Evolutionary conservation across 1,140 invertebrate species (phyloP).

Genomic region (Sweltsa coloradensis): DNA sequence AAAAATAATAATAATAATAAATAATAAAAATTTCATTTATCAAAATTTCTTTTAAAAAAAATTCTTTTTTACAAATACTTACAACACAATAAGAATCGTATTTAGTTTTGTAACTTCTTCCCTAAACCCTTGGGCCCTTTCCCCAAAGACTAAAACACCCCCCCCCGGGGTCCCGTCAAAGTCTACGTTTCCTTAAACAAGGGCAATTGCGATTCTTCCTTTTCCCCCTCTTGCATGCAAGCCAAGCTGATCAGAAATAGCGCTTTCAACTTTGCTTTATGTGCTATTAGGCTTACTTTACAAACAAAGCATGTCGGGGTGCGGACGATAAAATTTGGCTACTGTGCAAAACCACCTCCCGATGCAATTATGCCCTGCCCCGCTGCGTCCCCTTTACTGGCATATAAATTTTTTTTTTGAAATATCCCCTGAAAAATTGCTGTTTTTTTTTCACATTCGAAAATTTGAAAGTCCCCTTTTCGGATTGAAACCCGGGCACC

Average conservation of each 20-base stretch:
- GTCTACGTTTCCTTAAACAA: slow-evolving; percentile 2
- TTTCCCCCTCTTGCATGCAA: slow-evolving; percentile 4
- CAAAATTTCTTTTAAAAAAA: neutral
- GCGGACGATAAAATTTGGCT: neutral
- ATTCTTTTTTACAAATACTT: slow-evolving; percentile 3
- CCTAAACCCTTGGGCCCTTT: neutral
- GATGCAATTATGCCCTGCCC: slow-evolving; percentile 1
- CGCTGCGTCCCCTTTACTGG: slow-evolving; percentile 6
- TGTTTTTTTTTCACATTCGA: neutral
- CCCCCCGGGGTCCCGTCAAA: neutral
- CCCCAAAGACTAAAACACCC: slow-evolving; percentile 1
- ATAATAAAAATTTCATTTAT: neutral
- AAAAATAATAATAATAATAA: neutral
- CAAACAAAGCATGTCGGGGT: slow-evolving; percentile 8
- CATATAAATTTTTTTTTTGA: neutral
- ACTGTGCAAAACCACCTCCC: slow-evolving; percentile 6
- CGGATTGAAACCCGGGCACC: slow-evolving; percentile 1
- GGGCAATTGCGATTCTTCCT: slow-evolving; percentile 4
- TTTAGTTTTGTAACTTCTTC: slow-evolving; percentile 7
- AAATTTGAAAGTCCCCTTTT: neutral
- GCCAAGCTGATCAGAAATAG: neutral
- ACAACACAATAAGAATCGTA: slow-evolving; percentile 7
- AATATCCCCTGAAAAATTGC: neutral
- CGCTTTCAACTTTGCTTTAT: neutral
- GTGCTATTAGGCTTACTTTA: neutral